Evolutionary conservation across 2,888 invertebrate species (phyloP), one percentile per base, ranked within the genome.

Genomic region (Apomyelois bistriatella): DNA sequence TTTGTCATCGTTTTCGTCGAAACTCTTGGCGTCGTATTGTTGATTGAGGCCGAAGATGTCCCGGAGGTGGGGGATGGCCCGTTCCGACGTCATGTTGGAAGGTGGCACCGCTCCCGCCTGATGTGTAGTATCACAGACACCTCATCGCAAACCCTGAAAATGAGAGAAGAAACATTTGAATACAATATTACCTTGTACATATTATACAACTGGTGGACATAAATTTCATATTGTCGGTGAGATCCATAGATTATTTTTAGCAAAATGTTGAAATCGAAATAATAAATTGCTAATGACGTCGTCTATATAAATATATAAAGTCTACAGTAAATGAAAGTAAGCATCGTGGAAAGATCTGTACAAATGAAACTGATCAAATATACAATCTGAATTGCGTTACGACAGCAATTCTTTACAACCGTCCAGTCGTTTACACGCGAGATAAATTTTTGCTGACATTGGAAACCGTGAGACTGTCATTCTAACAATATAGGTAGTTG

Each of bases 21-120:
- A 86, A 53, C 75, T 67, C 65, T 90, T 90, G 60, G 79, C 72
- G 53, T 91, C 90, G 72, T 91, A 90, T 63, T 90, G 91, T 70
- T 91, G 91, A 71, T 90, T 92, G 68, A 93, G 91, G 49, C 94
- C 92, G 77, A 94, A 94, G 73, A 94, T 94, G 82, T 95, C 95
- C 70, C 95, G 91, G 63, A 95, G 91, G 74, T 95, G 95, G 59
- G 95, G 94, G 70, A 95, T 95, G 78, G 93, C 93, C 66, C 95
- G 91, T 74, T 95, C 95, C 56, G 94, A 92, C 62, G 94, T 92
- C 92, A 93, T 93, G 65, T 78, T 90, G 82, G 58, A 49, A 53
- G 66, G 56, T 60, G 73, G 74, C 73, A 73, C 62, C 58, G 64
- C 62, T 65, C 68, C 66, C 79, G 76, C 76, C 72, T 57, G 46